Evolutionary conservation across 2,113 vertebrate species (phyloP), one percentile per base, ranked within the genome.

Genomic region (Zapus hudsonius): DNA sequence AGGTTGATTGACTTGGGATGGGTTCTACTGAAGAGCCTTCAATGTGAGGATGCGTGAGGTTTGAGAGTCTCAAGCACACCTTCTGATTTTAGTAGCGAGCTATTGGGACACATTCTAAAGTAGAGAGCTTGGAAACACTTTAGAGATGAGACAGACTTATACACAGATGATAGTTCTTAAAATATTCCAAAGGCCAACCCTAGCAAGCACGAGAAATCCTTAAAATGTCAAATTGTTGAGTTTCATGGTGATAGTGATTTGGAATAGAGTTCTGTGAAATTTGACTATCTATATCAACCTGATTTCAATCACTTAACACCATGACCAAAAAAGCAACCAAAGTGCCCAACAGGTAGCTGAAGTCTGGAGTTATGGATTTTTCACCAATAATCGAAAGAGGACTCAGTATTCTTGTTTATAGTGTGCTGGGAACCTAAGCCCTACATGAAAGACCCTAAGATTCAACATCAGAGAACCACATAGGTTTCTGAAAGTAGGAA

Each of bases 121-220:
- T 73, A 33, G 72, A 93, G 61, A 83, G 75, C 55, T 86, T 94
- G 66, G 91, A 95, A 78, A 86, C 57, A 75, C n/a, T 80, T 95
- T 66, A 94, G 52, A 95, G 70, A 76, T 57, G 44, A 93, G 52
- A 72, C 1, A 23, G 44, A 93, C 27, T 89, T 74, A 59, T 8
- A 74, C 4, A n/a, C 38, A 5, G 7, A 82, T 59, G 31, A 47
- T 5, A 84, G 59, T 81, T 93, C 69, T 92, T 70, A 66, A 96
- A 89, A 64, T 91, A 31, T 78, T 91, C 75, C 86, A 92, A 95
- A 95, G 82, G 73, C 82, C 72, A 94, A 92, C 44, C 89, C 64
- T 85, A 79, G 73, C 31, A 89, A 87, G 33, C 40, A 86, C 66
- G 89, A 89, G 83, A 70, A 75, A 89, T 59, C 66, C 66, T 67